These are phyloP conservation scores for Sialis fuliginosa DNA, from an alignment of 2,888 invertebrate genomes.

Conservation along the genomic window DNA sequence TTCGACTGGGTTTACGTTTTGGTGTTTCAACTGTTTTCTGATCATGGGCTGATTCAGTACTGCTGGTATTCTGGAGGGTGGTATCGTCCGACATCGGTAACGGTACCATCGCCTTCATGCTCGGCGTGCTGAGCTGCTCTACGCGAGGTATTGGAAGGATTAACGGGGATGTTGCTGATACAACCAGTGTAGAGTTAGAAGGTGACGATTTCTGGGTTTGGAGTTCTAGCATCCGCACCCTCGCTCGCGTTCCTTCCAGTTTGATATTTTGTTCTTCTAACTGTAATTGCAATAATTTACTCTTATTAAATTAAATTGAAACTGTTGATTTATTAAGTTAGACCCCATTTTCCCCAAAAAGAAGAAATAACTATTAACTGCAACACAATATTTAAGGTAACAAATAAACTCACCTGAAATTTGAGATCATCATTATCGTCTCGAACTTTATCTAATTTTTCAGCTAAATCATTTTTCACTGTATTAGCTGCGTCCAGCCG, in stretches of 20 bases:
- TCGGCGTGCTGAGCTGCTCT: slow-evolving; percentile 28
- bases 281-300: slow-evolving; percentile 26
- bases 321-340: too few species aligned
- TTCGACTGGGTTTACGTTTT: slow-evolving; percentile 45
- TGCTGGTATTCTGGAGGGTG: slow-evolving; percentile 34
- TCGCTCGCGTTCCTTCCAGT: slow-evolving; percentile 63
- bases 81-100: slow-evolving; percentile 24
- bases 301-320: neutral
- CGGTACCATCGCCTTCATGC: slow-evolving; percentile 39
- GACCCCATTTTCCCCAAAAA: too few species aligned
- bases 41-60: slow-evolving; percentile 46
- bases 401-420: slow-evolving; percentile 43
- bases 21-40: slow-evolving; percentile 27
- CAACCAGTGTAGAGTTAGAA: slow-evolving; percentile 23
- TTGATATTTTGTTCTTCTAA: slow-evolving; percentile 70
- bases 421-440: slow-evolving; percentile 68
- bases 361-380: neutral
- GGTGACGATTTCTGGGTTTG: slow-evolving; percentile 16
- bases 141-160: slow-evolving; percentile 16
- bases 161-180: slow-evolving; percentile 21
- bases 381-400: neutral
- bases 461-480: slow-evolving; percentile 42
- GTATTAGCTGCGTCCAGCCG: slow-evolving; percentile 50
- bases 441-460: slow-evolving; percentile 51
- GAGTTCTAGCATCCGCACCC: slow-evolving; percentile 50